Percentiles rank a stretch among this genome's conserved stretches.
Conservation (phyloP, 2,797 vertebrate species). For the Molothrus aeneus region DNA sequence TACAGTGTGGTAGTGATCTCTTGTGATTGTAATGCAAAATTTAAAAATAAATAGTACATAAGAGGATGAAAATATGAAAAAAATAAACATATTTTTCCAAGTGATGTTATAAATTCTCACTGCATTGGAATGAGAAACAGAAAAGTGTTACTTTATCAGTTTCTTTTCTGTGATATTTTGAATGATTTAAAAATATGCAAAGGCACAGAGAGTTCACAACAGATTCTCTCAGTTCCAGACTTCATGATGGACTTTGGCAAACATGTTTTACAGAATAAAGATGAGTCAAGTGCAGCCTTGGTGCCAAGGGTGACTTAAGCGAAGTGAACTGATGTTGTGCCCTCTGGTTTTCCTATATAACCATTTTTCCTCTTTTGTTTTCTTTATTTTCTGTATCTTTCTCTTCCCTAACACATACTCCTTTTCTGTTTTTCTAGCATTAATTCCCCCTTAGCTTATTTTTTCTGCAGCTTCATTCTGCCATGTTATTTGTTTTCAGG, state of each 20-base stretch:
- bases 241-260: neutral
- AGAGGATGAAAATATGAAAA: neutral
- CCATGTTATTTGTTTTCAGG: neutral
- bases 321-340: neutral
- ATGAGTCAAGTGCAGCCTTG: neutral
- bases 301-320: neutral
- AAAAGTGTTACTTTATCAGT: neutral
- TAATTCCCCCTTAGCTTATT: neutral
- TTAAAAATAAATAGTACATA: neutral
- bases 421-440: neutral
- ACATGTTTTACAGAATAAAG: neutral
- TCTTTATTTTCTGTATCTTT: neutral
- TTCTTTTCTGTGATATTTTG: neutral
- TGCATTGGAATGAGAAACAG: neutral
- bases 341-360: neutral
- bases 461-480: neutral
- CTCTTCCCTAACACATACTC: neutral
- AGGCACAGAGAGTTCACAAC: neutral
- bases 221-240: neutral
- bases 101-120: neutral
- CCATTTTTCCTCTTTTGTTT: neutral
- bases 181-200: neutral
- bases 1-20: neutral
- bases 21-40: neutral
- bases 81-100: neutral